Base-by-base conservation (phyloP, 2,113 vertebrate genomes). In the Taxidea taxus region DNA sequence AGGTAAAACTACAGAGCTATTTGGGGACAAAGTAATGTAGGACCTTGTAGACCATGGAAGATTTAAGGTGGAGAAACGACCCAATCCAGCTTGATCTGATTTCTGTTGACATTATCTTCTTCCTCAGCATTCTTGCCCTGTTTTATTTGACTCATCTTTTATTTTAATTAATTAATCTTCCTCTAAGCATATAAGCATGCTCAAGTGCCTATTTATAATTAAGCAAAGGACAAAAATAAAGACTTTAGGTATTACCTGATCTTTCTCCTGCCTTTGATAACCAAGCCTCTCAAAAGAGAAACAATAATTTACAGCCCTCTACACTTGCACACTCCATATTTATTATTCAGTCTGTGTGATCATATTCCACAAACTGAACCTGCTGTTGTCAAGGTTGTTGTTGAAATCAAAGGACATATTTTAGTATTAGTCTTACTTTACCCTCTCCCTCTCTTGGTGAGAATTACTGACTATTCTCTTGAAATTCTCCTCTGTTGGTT, bases 381-480 rank as follows among this genome's bases (percentile, higher is more conserved):
- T 72, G 21, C 90, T 93, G 23, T 91, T 83, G 54, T 97, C 95
- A 96, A 95, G 94, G 90, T 91, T 89, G 66, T 94, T 90, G 66
- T 72, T 93, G 68, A 77, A 97, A 75, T 89, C 39, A 83, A 93
- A 97, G 82, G 96, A 97, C 60, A 93, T 78, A 83, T 78, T 96
- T 95, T 89, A 97, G 74, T 75, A 68, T 72, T 87, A 86, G 82
- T 72, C 78, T 96, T 82, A 72, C 58, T 91, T 93, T 93, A 56
- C 12, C 80, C 25, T 86, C 47, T 91, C 64, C 64, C 9, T 97
- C 64, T 66, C 78, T 95, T 44, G 37, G 23, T 80, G 88, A 96
- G 78, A 95, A 96, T 96, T 89, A 95, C 96, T 96, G 94, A 95
- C 85, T 27, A 87, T 21, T 83, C 42, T 97, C 80, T 91, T 83